A percentile compares a stretch with the other conserved stretches of the same genome.
These are phyloP conservation scores for Callorhinus ursinus DNA, from an alignment of 2,113 vertebrate genomes.

Conservation along the genomic window DNA sequence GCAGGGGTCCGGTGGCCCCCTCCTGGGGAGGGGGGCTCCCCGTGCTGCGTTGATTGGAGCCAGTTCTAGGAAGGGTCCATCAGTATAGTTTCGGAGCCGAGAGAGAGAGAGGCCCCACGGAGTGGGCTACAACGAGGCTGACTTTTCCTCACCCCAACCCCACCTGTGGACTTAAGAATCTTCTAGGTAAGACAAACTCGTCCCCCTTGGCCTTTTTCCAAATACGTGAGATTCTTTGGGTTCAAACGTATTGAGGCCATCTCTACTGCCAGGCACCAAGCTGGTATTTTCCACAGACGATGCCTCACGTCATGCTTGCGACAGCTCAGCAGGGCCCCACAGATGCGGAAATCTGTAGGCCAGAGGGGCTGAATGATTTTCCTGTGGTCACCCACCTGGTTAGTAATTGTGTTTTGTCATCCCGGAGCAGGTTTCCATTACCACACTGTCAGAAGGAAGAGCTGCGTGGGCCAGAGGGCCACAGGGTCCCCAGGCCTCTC, in stretches of 20 bases:
- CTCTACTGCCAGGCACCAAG: too few species aligned
- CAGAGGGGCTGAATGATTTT: conserved; percentile 26
- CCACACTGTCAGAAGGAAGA: not conserved
- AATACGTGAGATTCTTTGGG: not conserved
- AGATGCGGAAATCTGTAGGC: conserved; percentile 35
- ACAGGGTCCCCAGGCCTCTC: not conserved
- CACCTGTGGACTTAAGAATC: not conserved
- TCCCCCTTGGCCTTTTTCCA: not conserved
- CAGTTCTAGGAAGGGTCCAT: not conserved
- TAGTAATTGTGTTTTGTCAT: not conserved
- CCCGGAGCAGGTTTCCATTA: not conserved
- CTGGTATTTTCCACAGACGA: not conserved
- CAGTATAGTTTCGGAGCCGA: too few species aligned
- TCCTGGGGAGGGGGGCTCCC: not conserved
- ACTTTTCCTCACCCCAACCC: not conserved
- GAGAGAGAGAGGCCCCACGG: too few species aligned
- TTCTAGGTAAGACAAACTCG: not conserved
- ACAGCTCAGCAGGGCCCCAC: not conserved
- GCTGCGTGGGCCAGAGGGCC: not conserved
- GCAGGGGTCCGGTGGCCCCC: not conserved
- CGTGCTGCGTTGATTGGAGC: not conserved
- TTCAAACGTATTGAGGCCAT: not conserved
- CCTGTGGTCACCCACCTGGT: not conserved
- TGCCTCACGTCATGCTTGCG: not conserved
- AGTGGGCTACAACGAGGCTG: not conserved